Evolutionary conservation across 2,797 vertebrate genomes (phyloP), one percentile per base, ranked within the genome.

Genomic region (Sarcophilus harrisii): DNA sequence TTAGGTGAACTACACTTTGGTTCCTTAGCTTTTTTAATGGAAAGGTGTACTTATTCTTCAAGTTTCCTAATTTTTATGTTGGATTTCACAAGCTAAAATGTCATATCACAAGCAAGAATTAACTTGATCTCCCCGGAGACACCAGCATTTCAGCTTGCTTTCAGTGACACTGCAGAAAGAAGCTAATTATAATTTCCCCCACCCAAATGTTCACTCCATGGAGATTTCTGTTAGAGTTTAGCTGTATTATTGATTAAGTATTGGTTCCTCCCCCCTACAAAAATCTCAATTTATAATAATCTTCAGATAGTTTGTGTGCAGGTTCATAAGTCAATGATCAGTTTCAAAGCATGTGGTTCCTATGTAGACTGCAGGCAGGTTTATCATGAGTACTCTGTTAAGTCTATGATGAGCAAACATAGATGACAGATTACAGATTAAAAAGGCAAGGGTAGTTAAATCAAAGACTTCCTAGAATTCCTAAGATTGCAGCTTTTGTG

Each of bases 21-120:
- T 27, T 96, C 93, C 18, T 62, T 8, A 93, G 0, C 57, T 55
- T 18, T 90, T 90, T 54, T 90, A 38, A 54, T 90, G 90, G 52
- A 57, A 90, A 54, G 18, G 29, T 87, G 24, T 87, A 49, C 73
- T 21, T 57, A 90, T 55, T 3, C 49, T 13, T 90, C 29, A 32
- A 4, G 14, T 9, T 93, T 93, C 94, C 73, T 91, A 94, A 10
- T 55, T 38, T 95, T 87, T 60, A 96, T 96, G 29, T 95, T 62
- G 29, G 57, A 95, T 97, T 94, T 95, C 59, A 96, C 90, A 96
- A 93, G 55, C 87, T 66, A 96, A 93, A 97, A 73, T 92, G 91
- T 93, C 96, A 18, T 89, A 8, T 58, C 73, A 58, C 52, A 93
- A 92, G 91, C n/a, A 90, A 57, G 55, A 57, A 73, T 95, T 18